phyloP scores from a whole-genome alignment of 2,113 vertebrate genomes.

The Nyctibius bracteatus region DNA sequence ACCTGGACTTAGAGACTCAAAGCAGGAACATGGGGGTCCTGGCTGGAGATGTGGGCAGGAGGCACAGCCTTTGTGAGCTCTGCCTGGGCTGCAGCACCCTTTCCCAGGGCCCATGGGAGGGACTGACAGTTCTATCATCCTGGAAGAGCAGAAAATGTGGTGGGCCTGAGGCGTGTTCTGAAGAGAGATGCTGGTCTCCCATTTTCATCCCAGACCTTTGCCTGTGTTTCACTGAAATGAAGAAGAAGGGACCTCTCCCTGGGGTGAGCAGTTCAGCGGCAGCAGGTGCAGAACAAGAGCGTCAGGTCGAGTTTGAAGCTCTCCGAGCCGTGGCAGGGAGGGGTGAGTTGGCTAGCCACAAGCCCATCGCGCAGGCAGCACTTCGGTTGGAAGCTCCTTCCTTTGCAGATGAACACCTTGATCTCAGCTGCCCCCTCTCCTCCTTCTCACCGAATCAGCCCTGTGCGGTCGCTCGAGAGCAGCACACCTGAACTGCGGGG shows the following conservation, averaged over 20 bases:
- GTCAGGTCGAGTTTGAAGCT: background rate
- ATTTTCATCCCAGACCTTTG: background rate
- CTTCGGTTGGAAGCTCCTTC: slow-evolving; percentile 40
- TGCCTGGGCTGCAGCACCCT: background rate
- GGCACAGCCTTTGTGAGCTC: background rate
- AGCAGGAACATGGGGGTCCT: background rate
- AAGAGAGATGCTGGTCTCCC: fast-evolving
- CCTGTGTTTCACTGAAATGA: fast-evolving
- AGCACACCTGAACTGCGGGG: background rate
- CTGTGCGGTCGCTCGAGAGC: background rate
- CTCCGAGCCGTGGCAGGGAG: fast-evolving
- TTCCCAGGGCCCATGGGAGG: fast-evolving
- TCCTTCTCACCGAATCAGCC: background rate
- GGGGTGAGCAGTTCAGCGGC: fast-evolving
- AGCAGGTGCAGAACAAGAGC: background rate
- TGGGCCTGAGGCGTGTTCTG: fast-evolving
- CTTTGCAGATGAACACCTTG: slow-evolving; percentile 14
- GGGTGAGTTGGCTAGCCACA: background rate
- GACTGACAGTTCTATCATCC: fast-evolving
- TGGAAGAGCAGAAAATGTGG: fast-evolving
- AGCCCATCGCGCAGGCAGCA: background rate
- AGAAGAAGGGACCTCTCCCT: fast-evolving
- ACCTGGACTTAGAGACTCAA: background rate
- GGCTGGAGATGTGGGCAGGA: background rate
- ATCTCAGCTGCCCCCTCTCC: background rate